Percentiles rank a stretch among this genome's conserved stretches.
phyloP scores from a whole-genome alignment of 2,113 vertebrate genomes.

The Thymallus thymallus region DNA sequence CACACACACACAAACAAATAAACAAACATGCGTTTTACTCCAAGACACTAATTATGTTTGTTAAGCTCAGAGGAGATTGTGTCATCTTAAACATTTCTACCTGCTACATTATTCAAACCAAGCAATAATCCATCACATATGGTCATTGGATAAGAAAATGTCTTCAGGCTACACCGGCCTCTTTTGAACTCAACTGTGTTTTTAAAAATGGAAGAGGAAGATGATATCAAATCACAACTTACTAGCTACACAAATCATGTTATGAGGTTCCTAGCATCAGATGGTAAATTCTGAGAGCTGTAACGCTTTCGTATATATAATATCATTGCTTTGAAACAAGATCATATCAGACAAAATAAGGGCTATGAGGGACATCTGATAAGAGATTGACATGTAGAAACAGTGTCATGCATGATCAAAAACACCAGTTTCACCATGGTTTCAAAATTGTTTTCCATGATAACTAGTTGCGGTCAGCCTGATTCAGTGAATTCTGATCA shows the following conservation, averaged over 20 bases:
- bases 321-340: not conserved
- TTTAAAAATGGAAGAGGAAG: not conserved
- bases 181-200: not conserved
- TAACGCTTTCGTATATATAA: not conserved
- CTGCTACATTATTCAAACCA: not conserved
- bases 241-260: slow-evolving; percentile 21
- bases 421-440: not conserved
- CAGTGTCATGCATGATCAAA: not conserved
- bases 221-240: not conserved
- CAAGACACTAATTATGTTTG: not conserved
- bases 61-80: not conserved
- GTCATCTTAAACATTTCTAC: not conserved
- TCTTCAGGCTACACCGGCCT: not conserved
- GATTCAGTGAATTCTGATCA: slow-evolving; percentile 3
- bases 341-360: not conserved
- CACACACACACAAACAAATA: not conserved
- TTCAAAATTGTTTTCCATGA: not conserved
- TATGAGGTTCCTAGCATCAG: not conserved
- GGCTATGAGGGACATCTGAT: not conserved
- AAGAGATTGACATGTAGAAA: not conserved
- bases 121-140: not conserved
- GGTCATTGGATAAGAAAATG: not conserved
- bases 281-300: not conserved
- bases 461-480: not conserved
- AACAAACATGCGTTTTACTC: not conserved